A percentile compares a stretch with the other conserved stretches of the same genome.
Evolutionary conservation across 2,113 vertebrate species (phyloP).

Genomic region (Notarius lentiginosus): DNA sequence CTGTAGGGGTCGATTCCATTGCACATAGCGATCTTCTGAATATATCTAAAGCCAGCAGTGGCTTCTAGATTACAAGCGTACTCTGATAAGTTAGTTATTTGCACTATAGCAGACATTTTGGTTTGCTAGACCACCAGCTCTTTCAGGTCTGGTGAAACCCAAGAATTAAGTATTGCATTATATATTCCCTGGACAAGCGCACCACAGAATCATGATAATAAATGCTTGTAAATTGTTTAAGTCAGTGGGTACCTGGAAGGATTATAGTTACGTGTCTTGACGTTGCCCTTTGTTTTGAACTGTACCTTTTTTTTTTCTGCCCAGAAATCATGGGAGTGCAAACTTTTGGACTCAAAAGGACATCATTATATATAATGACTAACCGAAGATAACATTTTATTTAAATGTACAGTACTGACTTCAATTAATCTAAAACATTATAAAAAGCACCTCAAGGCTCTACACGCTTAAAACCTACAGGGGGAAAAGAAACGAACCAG

Average conservation of each 20-base stretch:
- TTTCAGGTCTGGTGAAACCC: too few species aligned
- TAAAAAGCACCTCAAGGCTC: not conserved
- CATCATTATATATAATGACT: not conserved
- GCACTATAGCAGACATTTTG: too few species aligned
- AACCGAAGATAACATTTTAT: not conserved
- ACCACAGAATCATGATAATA: not conserved
- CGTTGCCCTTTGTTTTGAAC: not conserved
- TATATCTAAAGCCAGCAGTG: too few species aligned
- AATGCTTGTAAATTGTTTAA: not conserved
- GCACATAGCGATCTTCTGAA: too few species aligned
- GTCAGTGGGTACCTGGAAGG: not conserved
- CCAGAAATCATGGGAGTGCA: not conserved
- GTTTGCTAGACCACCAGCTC: too few species aligned
- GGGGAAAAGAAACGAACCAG: constrained; percentile 3
- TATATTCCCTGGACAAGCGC: not conserved
- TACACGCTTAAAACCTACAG: not conserved
- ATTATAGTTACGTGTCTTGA: not conserved
- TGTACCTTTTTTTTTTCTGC: not conserved
- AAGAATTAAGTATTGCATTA: not conserved
- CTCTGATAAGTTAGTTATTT: too few species aligned
- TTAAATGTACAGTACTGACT: not conserved
- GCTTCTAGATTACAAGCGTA: too few species aligned
- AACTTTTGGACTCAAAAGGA: not conserved
- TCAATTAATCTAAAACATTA: not conserved
- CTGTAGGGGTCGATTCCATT: too few species aligned